phyloP scores from a whole-genome alignment of 2,797 vertebrate species.

The Oophaga sylvatica region DNA sequence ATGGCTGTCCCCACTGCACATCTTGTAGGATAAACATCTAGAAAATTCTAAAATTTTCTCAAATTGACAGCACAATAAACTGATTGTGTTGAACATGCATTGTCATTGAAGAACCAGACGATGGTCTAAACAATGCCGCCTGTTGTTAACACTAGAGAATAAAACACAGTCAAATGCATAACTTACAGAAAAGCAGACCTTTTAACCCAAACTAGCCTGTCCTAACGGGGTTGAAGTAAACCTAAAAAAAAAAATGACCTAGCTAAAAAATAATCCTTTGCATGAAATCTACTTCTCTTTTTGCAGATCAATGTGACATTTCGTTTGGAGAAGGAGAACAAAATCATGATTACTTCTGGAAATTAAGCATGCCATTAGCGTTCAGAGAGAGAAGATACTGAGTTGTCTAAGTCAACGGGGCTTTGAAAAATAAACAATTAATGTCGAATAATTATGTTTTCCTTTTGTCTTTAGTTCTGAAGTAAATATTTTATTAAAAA shows the following conservation, averaged over 20 bases:
- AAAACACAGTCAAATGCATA: too few species aligned
- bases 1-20: too few species aligned
- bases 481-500: slow-evolving; percentile 35
- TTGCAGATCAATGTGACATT: slow-evolving; percentile 31
- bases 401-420: slow-evolving; percentile 29
- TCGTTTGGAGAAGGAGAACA: background rate
- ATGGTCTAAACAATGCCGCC: too few species aligned
- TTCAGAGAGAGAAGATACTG: background rate
- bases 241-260: slow-evolving; percentile 27
- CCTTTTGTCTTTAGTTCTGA: slow-evolving; percentile 16
- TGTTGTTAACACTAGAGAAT: too few species aligned
- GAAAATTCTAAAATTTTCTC: too few species aligned
- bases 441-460: slow-evolving; percentile 40
- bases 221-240: slow-evolving; percentile 8
- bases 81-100: too few species aligned
- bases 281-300: slow-evolving; percentile 12
- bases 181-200: too few species aligned
- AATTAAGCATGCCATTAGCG: slow-evolving; percentile 42
- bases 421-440: slow-evolving; percentile 50
- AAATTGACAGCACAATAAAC: too few species aligned
- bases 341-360: slow-evolving; percentile 28
- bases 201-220: background rate
- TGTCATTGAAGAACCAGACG: too few species aligned
- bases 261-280: slow-evolving; percentile 51
- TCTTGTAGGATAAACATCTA: too few species aligned